These are phyloP conservation scores for Drosophila paramelanica DNA, from an alignment of 2,888 invertebrate genomes.

Conservation along the genomic window DNA sequence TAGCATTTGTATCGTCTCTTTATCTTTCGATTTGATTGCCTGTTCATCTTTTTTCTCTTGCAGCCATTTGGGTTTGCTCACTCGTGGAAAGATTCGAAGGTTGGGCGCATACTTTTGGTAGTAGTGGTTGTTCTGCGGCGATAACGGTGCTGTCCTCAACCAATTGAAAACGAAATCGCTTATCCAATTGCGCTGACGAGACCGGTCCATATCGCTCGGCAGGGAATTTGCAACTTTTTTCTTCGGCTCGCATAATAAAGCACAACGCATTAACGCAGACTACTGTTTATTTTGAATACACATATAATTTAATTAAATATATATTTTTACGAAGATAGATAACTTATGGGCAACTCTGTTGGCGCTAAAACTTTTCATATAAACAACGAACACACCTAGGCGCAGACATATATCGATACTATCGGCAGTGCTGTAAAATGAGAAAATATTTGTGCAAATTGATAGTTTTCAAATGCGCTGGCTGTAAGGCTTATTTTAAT, in stretches of 20 bases:
- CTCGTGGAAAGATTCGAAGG: not conserved
- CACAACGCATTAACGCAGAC: not conserved
- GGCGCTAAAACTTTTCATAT: not conserved
- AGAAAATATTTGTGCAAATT: not conserved
- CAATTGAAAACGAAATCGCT: not conserved
- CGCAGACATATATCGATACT: not conserved
- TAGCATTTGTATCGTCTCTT: too few species aligned
- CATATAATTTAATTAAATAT: slow-evolving; percentile 14
- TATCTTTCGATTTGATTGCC: not conserved
- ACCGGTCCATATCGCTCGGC: not conserved
- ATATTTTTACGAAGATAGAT: slow-evolving; percentile 4
- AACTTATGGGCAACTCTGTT: slow-evolving; percentile 41
- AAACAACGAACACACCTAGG: not conserved
- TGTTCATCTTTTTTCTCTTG: not conserved
- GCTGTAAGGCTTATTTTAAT: too few species aligned
- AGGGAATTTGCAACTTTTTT: not conserved
- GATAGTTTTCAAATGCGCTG: not conserved
- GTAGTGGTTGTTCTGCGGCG: not conserved
- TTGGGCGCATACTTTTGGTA: slow-evolving; percentile 1
- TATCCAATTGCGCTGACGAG: not conserved
- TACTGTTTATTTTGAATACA: slow-evolving; percentile 8
- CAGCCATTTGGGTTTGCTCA: not conserved
- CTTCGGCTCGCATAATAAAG: not conserved
- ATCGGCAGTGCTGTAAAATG: not conserved
- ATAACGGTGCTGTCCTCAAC: not conserved